Base-by-base conservation (phyloP, 2,797 vertebrate genomes). In the Mionectes olivaceus region DNA sequence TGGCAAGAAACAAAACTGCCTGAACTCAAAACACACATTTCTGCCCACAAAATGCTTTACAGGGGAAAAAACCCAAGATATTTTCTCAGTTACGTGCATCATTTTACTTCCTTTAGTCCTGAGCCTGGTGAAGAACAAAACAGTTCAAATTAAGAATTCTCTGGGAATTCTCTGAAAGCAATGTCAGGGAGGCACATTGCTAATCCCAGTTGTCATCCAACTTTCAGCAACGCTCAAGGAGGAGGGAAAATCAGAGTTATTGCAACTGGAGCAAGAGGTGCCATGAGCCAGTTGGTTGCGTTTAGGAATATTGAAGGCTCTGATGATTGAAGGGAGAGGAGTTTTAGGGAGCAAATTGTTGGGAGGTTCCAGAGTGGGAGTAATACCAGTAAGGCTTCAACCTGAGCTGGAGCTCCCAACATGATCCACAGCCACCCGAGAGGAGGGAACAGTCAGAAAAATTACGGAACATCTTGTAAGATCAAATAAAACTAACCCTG, bases 401-500 rank as follows among this genome's bases (percentile, higher is more conserved):
- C 68, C 65, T 19, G 6, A 37, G 47, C 22, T 44, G 61, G 33
- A 65, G 75, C 90, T 82, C 69, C 70, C 41, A 33, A 79, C 47
- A 39, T 83, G 89, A 96, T 83, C 84, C 91, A 85, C 69, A 53
- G 68, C 56, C 78, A 67, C 24, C 7, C 19, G 81, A 87, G 84
- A 83, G 22, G 60, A 87, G 71, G 1, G 1, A 94, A 52, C 46
- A 86, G 90, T 12, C 91, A 77, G 75, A 82, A 89, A 91, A 94
- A 94, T 49, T 78, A 76, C 1, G 21, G 65, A 83, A 95, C 78
- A 61, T 73, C 77, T 44, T 5, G 25, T 25, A 53, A 92, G 89
- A 94, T 83, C 78, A 91, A 93, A 93, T 83, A 69, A 92, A 91
- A 87, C 75, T 47, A 77, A 87, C 74, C 89, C 81, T 92, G 71